phyloP scores from a whole-genome alignment of 2,797 vertebrate species.

The Hipposideros larvatus region DNA sequence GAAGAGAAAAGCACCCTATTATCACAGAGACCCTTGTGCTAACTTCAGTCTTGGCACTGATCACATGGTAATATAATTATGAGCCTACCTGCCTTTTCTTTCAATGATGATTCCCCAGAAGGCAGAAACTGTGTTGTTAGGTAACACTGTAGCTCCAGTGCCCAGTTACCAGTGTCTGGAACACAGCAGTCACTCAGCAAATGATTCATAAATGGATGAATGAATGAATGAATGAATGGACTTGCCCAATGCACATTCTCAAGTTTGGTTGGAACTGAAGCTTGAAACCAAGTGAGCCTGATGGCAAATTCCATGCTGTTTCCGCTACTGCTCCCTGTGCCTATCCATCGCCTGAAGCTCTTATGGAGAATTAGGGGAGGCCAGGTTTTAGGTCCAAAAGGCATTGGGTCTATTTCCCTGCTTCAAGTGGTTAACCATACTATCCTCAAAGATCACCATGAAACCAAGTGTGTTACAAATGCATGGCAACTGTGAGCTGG shows the following conservation, averaged over 20 bases:
- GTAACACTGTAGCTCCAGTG: background rate
- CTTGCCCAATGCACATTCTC: background rate
- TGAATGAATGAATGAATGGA: background rate
- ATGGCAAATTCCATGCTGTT: background rate
- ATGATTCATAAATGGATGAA: background rate
- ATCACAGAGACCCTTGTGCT: background rate
- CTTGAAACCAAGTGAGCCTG: background rate
- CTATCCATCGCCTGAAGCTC: background rate
- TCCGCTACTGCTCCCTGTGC: background rate
- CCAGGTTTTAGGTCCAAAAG: background rate
- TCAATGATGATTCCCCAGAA: background rate
- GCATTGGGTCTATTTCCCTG: background rate
- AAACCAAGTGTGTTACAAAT: background rate
- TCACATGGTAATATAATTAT: background rate
- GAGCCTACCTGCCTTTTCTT: background rate
- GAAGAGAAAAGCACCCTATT: background rate
- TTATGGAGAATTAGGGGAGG: background rate
- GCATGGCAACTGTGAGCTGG: background rate
- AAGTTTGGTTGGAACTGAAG: background rate
- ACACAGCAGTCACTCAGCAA: background rate
- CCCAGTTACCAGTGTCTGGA: background rate
- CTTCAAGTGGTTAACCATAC: background rate
- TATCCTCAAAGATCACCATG: background rate
- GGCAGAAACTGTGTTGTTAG: background rate
- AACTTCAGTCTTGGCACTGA: background rate